Conservation (phyloP, 2,888 invertebrate species). For the Pelosia muscerda region DNA sequence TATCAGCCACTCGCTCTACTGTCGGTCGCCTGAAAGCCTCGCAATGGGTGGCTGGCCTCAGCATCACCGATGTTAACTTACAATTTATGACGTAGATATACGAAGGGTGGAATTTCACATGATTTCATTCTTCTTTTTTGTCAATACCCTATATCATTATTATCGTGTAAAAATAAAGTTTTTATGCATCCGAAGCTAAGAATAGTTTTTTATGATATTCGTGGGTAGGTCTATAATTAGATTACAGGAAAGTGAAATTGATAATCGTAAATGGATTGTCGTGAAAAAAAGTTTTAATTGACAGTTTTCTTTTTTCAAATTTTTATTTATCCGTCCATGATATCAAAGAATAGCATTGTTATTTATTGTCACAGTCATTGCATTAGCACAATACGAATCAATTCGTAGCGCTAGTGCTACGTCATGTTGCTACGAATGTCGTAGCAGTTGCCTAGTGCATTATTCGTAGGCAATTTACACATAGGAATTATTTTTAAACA, state of each 20-base stretch:
- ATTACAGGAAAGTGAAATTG: conserved; percentile 30
- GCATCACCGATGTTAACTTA: conserved; percentile 67
- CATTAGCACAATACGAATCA: conserved; percentile 28
- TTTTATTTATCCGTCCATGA: not conserved
- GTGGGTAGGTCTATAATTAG: conserved; percentile 29
- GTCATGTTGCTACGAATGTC: conserved; percentile 69
- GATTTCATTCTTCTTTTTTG: conserved; percentile 61
- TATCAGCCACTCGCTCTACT: conserved; percentile 70
- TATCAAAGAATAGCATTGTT: not conserved
- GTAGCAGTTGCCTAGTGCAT: conserved; percentile 61
- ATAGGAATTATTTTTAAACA: conserved; percentile 11
- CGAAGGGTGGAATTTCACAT: conserved; percentile 75
- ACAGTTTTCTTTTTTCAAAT: not conserved
- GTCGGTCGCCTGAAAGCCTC: conserved; percentile 73
- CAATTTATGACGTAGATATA: conserved; percentile 78
- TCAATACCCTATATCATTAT: conserved; percentile 54
- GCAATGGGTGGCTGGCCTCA: conserved; percentile 77
- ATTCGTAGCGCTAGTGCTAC: conserved; percentile 75
- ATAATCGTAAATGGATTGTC: conserved; percentile 13
- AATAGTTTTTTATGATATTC: conserved; percentile 36
- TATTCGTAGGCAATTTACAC: conserved; percentile 41
- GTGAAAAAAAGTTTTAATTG: not conserved
- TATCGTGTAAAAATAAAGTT: conserved; percentile 57
- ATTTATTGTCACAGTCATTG: not conserved
- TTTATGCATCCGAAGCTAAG: conserved; percentile 45